Evolutionary conservation across 1,140 invertebrate genomes (phyloP), one percentile per base, ranked within the genome.

Genomic region (Sycophila sp.): DNA sequence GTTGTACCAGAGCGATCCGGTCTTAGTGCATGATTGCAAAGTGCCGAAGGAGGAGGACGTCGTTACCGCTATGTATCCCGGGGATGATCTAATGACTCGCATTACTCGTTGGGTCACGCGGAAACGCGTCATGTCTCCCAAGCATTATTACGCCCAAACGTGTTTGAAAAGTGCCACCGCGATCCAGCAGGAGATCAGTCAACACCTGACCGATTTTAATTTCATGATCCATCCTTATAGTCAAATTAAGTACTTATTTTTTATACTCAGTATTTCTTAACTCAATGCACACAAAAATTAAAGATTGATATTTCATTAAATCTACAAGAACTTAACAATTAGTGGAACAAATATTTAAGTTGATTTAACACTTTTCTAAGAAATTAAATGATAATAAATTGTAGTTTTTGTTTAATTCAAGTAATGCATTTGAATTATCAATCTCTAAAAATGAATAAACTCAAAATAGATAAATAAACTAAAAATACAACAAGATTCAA

Each of bases 221-320:
- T 76, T 72, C 2, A 83, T 83, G 77, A 79, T 85, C 40, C 81
- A 86, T 75, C 84, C 83, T 0, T 85, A 81, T 1, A 85, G 84
- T 56, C 51, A 60, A 11, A 76, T 83, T n/a, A 80, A 77, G 82
- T 80, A 42, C 19, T 47, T 24, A 5, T 13, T 40, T 10, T 40
- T n/a, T n/a, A n/a, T n/a, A n/a, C n/a, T n/a, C n/a, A n/a, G n/a
- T n/a, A n/a, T n/a, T n/a, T n/a, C n/a, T n/a, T n/a, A n/a, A n/a
- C n/a, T n/a, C n/a, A n/a, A n/a, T n/a, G n/a, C n/a, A n/a, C n/a
- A n/a, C n/a, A n/a, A n/a, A n/a, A n/a, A n/a, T n/a, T n/a, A n/a
- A n/a, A n/a, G n/a, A 32, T 17, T 55, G 0, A 58, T 13, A 28
- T 59, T 59, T 42, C n/a, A n/a, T n/a, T 26, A 22, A 40, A 36